Base-by-base conservation (phyloP, 1,140 invertebrate species). In the Drosophila suzukii region DNA sequence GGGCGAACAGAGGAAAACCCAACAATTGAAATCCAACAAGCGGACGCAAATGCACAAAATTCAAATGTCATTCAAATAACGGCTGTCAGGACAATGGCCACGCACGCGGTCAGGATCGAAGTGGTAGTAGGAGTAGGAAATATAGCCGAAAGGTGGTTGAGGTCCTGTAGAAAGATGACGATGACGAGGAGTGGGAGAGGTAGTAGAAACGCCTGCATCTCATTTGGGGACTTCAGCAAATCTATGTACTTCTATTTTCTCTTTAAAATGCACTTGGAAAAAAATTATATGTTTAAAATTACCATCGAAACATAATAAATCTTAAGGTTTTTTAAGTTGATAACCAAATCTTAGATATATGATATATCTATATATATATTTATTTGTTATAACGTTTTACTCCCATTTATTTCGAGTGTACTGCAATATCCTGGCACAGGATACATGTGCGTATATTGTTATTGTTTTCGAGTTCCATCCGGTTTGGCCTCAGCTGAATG, bases 11-110 rank as follows among this genome's bases (percentile, higher is more conserved):
- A 49, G 61, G 43, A 66, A 27, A 51, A 20, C 17, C 51, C 50
- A 56, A 76, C 81, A 84, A 81, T 70, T 66, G 65, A 53, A 70
- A 57, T 55, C 56, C 79, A 62, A 74, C 70, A 47, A 75, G 66
- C 59, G 44, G 30, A 71, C 13, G 51, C 27, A 71, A 71, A 71
- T 71, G 63, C 36, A 32, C 53, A 78, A 83, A 86, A 86, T 86
- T 88, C 61, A 80, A 88, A 86, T 86, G 83, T 86, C 83, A 86
- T 86, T 86, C 75, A 88, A 76, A 83, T 88, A 86, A 68, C 79
- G 82, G 75, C 59, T 81, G 75, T 58, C 67, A 61, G 79, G 55
- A 86, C 83, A 86, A 86, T 86, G 84, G 68, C 70, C 70, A 67
- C 46, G 82, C 82, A 85, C 75, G 72, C 72, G 72, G 83, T 78